Evolutionary conservation across 2,113 vertebrate genomes (phyloP), one percentile per base, ranked within the genome.

Genomic region (Atrichornis clamosus): DNA sequence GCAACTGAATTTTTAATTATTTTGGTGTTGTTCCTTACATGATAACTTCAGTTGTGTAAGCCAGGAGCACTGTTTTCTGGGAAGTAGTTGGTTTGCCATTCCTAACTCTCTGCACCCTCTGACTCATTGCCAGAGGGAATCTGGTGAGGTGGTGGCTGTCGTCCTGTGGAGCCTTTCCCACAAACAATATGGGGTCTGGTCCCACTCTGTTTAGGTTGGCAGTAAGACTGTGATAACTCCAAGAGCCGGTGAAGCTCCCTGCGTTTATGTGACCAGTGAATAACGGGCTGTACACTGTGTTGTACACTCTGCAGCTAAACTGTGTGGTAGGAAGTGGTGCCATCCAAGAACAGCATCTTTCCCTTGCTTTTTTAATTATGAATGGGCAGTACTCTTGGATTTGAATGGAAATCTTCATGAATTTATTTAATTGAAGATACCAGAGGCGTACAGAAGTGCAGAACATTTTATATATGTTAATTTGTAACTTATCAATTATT

Each of bases 41-140:
- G 76, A 21, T 30, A 75, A 39, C 30, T 81, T 85, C 2, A 24
- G 17, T 15, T 81, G 27, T 63, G 17, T 41, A 80, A 92, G 72
- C 37, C 55, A 93, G 87, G 50, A 83, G 27, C 15, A 8, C 56
- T 80, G 24, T 92, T 96, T 95, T 93, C 74, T 93, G 92, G 32
- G 46, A 97, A 89, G 32, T 1, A 6, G 2, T 74, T 83, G 86
- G 15, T 68, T 94, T 94, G 46, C n/a, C 46, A 2, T 27, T 89
- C 55, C 35, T 67, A 75, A 50, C 16, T 35, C 39, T 82, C 77
- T 42, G 26, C 23, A 64, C 3, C 42, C 32, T 52, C 37, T n/a
- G n/a, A 35, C 65, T 93, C 37, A 46, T 19, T 68, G 16, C 64
- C 12, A 15, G 42, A 39, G 81, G 68, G 56, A 53, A 83, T 55